phyloP scores from a whole-genome alignment of 2,113 vertebrate species.

The Synodontis membranacea region DNA sequence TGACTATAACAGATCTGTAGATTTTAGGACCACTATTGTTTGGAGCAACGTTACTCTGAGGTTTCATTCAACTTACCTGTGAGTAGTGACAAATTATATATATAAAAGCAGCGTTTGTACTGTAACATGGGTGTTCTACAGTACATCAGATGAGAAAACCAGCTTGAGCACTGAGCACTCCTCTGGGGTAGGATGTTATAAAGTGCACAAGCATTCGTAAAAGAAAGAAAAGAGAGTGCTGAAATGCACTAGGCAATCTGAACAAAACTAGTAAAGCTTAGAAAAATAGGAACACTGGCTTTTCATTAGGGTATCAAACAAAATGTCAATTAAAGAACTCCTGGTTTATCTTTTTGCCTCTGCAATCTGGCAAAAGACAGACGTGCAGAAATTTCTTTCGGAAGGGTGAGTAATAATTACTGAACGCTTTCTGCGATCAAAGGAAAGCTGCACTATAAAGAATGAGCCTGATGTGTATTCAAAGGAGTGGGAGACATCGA shows the following conservation, averaged over 20 bases:
- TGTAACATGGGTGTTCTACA: slow-evolving; percentile 56
- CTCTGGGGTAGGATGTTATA: slow-evolving; percentile 30
- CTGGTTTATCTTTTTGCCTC: neutral
- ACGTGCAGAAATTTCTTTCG: neutral
- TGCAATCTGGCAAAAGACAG: neutral
- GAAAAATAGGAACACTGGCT: neutral
- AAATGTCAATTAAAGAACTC: neutral
- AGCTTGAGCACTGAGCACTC: slow-evolving; percentile 37
- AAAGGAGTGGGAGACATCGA: too few relatives aligned
- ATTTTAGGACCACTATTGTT: neutral
- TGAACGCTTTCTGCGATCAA: neutral
- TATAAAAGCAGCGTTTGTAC: slow-evolving; percentile 35
- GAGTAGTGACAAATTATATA: neutral
- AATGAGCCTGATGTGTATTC: neutral
- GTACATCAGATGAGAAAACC: slow-evolving; percentile 62
- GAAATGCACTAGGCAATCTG: neutral
- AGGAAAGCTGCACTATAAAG: neutral
- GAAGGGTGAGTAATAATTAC: neutral
- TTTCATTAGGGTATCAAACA: neutral
- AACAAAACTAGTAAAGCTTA: neutral
- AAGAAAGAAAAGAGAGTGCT: neutral
- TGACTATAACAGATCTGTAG: neutral
- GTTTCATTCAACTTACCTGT: neutral
- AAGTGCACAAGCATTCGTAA: neutral
- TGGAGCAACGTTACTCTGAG: neutral